phyloP scores from a whole-genome alignment of 1,140 invertebrate species.

The Macrobrachium rosenbergii region DNA sequence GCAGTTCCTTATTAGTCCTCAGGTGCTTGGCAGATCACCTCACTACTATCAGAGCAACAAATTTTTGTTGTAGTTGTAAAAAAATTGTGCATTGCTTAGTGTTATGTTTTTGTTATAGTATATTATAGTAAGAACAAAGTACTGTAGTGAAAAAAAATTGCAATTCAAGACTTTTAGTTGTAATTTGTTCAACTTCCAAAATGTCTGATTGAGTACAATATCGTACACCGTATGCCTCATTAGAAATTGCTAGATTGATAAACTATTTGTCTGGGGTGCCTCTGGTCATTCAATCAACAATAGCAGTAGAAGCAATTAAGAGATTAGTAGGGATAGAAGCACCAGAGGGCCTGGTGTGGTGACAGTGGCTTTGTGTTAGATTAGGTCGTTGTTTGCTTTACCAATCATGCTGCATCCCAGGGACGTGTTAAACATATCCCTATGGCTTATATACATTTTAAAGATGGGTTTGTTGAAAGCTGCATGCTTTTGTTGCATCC shows the following conservation, averaged over 20 bases:
- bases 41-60: background rate
- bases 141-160: too few species aligned
- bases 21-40: slow-evolving; percentile 25
- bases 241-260: too few species aligned
- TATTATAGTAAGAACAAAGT: too few species aligned
- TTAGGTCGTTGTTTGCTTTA: slow-evolving; percentile 51
- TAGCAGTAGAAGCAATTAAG: slow-evolving; percentile 26
- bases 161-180: too few species aligned
- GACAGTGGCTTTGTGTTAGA: slow-evolving; percentile 58
- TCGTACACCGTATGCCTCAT: too few species aligned
- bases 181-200: too few species aligned
- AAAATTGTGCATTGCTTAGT: background rate
- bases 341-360: slow-evolving; percentile 45
- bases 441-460: slow-evolving; percentile 48
- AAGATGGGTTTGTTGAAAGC: slow-evolving; percentile 53
- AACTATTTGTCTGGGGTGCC: too few species aligned
- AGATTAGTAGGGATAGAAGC: slow-evolving; percentile 29
- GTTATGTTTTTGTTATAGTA: too few species aligned
- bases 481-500: slow-evolving; percentile 43
- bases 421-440: slow-evolving; percentile 30
- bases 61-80: background rate
- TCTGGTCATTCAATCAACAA: background rate
- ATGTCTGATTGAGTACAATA: too few species aligned
- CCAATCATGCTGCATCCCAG: slow-evolving; percentile 48
- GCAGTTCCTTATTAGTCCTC: slow-evolving; percentile 39